Evolutionary conservation across 1,140 invertebrate species (phyloP).

Genomic region (Helicoverpa armigera): DNA sequence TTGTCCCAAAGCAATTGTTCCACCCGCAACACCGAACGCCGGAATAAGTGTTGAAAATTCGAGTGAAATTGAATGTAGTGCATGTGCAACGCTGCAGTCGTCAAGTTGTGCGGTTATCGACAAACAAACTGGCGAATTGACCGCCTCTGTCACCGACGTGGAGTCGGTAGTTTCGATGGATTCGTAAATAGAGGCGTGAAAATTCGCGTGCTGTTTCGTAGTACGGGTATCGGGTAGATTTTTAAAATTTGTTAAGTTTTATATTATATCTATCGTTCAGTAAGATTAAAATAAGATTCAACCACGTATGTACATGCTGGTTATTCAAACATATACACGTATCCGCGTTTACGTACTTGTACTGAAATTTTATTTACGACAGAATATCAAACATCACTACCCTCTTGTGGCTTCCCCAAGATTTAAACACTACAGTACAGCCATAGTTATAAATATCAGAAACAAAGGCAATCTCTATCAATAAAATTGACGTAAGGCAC

Average conservation of each 20-base stretch:
- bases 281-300: neutral
- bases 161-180: slow-evolving; percentile 23
- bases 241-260: neutral
- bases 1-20: slow-evolving; percentile 21
- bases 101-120: slow-evolving; percentile 26
- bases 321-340: no score
- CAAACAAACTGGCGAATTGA: slow-evolving; percentile 27
- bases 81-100: neutral
- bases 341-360: no score
- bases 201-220: neutral
- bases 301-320: no score
- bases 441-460: slow-evolving; percentile 3
- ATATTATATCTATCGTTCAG: neutral
- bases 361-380: no score
- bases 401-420: neutral
- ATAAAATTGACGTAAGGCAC: slow-evolving; percentile 7
- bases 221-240: neutral
- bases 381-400: neutral
- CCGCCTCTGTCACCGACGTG: slow-evolving; percentile 6
- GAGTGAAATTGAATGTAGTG: slow-evolving; percentile 9
- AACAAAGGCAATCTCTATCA: slow-evolving; percentile 19
- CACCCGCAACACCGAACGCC: neutral
- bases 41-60: slow-evolving; percentile 39
- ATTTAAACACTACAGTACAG: neutral
- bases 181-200: slow-evolving; percentile 14